Evolutionary conservation across 1,140 invertebrate genomes (phyloP), one percentile per base, ranked within the genome.

Genomic region (Tetramorium parvispinum): DNA sequence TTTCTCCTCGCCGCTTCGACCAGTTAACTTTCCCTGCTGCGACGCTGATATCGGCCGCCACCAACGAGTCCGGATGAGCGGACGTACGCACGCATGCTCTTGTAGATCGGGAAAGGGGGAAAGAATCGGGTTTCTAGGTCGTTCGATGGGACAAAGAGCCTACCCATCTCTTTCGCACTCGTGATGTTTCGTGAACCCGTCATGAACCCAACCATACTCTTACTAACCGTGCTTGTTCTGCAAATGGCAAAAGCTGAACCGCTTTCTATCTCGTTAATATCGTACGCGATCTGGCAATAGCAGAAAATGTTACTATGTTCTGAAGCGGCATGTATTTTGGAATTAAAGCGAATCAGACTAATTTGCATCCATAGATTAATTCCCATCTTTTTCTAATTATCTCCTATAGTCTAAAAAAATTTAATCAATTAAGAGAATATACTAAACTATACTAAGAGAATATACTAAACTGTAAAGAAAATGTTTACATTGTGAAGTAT

Each of bases 51-150:
- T 83, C 79, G 68, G 40, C 18, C 43, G 46, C n/a, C 16, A 40
- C 61, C 68, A 55, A 49, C 68, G 53, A 75, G 43, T 57, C 55
- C 53, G 53, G n/a, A 78, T 40, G 43, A 77, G 61, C 71, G 70
- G 46, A 57, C 75, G 77, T 85, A 77, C 57, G 68, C 87, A 51
- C 75, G 65, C 51, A 59, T 57, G 71, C 85, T 86, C 73, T 87
- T 24, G 73, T 59, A 46, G 16, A 78, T 70, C 21, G 76, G 49
- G 37, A 21, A 59, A 81, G 24, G 57, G 55, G 32, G 27, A 71
- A 87, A 78, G 75, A 89, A 90, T 87, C 87, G 77, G 93, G 93
- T 94, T 94, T 94, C 88, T 94, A 77, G 94, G 94, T 92, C 93
- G 76, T 8, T 16, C 24, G 71, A 27, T 55, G 85, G 85, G 85